These are phyloP conservation scores for Anniella stebbinsi DNA, from an alignment of 2,797 vertebrate genomes.

Conservation along the genomic window DNA sequence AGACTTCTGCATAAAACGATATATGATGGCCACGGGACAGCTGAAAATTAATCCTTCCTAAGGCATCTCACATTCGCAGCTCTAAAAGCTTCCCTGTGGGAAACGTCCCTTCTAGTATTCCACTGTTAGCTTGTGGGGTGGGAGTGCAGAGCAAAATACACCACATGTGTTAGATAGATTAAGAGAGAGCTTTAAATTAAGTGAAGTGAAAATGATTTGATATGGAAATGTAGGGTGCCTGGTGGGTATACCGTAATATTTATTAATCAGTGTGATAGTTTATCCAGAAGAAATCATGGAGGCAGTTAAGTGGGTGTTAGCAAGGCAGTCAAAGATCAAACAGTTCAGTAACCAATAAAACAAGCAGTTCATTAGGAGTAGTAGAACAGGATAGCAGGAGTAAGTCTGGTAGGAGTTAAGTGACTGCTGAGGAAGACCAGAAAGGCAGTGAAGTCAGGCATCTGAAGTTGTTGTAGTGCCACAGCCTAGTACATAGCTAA, in stretches of 20 bases:
- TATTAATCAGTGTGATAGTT: neutral
- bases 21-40: neutral
- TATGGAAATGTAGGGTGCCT: neutral
- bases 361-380: conserved; percentile 25
- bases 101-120: conserved; percentile 6
- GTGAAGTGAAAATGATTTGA: neutral
- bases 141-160: neutral
- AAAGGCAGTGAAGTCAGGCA: neutral
- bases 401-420: conserved; percentile 31
- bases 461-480: neutral
- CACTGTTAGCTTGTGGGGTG: neutral
- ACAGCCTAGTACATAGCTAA: neutral
- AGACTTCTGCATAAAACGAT: neutral
- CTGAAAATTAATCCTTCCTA: conserved; percentile 20
- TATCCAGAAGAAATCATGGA: neutral
- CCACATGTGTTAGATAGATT: neutral
- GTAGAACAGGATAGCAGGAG: conserved; percentile 16
- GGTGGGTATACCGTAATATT: neutral
- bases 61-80: neutral
- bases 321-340: conserved; percentile 11
- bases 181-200: neutral
- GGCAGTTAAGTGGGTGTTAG: neutral
- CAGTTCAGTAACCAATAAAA: conserved; percentile 24
- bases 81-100: neutral
- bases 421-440: neutral